Evolutionary conservation across 2,888 invertebrate species (phyloP), one percentile per base, ranked within the genome.

Genomic region (Eupithecia vulgata): DNA sequence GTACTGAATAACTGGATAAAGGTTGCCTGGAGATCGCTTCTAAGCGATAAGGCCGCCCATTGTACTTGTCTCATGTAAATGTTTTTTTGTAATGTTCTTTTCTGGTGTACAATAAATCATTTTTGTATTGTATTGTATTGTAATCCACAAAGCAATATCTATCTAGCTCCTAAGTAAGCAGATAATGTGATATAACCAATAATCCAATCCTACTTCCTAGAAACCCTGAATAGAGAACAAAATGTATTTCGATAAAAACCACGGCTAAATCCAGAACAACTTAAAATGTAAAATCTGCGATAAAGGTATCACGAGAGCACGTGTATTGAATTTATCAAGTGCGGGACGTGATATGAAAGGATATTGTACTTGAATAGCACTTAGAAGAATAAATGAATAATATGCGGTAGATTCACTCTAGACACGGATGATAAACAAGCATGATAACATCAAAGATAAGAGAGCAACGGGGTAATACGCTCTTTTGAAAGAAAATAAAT

Each of bases 301-400:
- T 72, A 76, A 71, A 79, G 79, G 78, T 80, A 81, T 78, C 71
- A 76, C n/a, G 67, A 34, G 61, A 48, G 57, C 62, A 78, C 83
- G 81, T 82, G 82, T 83, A 84, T 84, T 80, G 84, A 84, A 85
- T 81, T 79, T 75, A 72, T 66, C 77, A 75, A 35, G 34, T 73
- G 45, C 78, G 80, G 77, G 70, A 83, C 85, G 84, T 84, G 84
- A 83, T 81, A 79, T 79, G 85, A 82, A 84, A 83, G 80, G 80
- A 76, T 81, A 84, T 82, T 74, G 66, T 71, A 68, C 68, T 30
- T 64, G 35, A 37, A 64, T 37, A 64, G 35, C 30, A 66, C 37
- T 61, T 61, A 34, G 61, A 34, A 34, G 61, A 61, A 61, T 61
- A 61, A 61, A 61, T 61, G 17, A 61, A 61, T 61, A 61, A 34